Evolutionary conservation across 2,797 vertebrate species (phyloP).

Genomic region (Adrianichthys oophorus): DNA sequence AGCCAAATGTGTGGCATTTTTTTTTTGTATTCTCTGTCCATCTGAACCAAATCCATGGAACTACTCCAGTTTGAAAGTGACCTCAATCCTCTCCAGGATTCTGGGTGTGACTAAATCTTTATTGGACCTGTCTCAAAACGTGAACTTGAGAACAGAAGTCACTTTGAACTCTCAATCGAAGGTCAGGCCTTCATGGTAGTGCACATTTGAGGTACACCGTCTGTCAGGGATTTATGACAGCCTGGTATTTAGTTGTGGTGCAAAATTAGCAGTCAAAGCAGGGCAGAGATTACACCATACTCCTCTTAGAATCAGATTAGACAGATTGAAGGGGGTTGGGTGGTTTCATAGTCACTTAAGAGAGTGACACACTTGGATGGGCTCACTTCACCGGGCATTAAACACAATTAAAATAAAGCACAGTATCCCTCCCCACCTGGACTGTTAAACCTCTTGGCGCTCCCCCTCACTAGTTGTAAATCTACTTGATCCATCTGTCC

Average conservation of each 20-base stretch:
- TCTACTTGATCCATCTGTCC: slow-evolving; percentile 48
- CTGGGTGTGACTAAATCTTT: slow-evolving; percentile 25
- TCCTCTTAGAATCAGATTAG: slow-evolving; percentile 38
- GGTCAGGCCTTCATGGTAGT: slow-evolving; percentile 42
- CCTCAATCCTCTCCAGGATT: slow-evolving; percentile 20
- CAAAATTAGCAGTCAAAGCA: slow-evolving; percentile 13
- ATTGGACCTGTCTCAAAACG: too few species aligned
- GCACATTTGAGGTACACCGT: slow-evolving; percentile 23
- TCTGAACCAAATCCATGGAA: too few species aligned
- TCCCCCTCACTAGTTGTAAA: slow-evolving; percentile 38
- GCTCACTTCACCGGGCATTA: slow-evolving; percentile 60
- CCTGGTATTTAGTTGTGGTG: slow-evolving; percentile 14
- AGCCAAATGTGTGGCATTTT: too few species aligned
- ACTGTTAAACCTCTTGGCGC: slow-evolving; percentile 33
- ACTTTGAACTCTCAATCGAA: slow-evolving; percentile 1
- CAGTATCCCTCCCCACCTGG: slow-evolving; percentile 49
- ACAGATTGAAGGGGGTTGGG: slow-evolving; percentile 42
- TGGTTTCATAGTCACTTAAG: slow-evolving; percentile 50
- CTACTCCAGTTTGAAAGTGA: slow-evolving; percentile 8
- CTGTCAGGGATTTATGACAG: slow-evolving; percentile 14
- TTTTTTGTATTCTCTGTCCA: neutral
- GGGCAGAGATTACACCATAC: slow-evolving; percentile 42
- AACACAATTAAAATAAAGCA: slow-evolving; percentile 59
- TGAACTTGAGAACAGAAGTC: too few species aligned
- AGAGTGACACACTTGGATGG: slow-evolving; percentile 57